These are phyloP conservation scores for Corvus cornix DNA, from an alignment of 2,113 vertebrate species.

Conservation along the genomic window DNA sequence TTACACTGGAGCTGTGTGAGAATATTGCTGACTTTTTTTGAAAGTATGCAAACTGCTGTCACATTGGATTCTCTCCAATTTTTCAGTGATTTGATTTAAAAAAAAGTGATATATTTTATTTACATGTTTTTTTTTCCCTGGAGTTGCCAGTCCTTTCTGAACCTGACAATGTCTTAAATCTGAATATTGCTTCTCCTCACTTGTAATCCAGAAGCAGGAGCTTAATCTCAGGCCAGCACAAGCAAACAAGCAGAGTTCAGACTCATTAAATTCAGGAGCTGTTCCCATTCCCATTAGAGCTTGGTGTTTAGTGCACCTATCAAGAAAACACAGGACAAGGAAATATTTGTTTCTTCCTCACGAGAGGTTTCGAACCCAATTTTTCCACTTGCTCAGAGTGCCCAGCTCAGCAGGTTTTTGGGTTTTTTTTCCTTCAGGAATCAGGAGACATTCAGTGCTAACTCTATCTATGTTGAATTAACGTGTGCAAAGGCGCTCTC, in stretches of 20 bases:
- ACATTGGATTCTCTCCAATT: background rate
- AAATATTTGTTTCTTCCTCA: background rate
- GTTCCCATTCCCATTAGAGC: background rate
- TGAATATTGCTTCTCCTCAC: background rate
- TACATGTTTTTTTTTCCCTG: accelerated
- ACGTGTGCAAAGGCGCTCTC: accelerated
- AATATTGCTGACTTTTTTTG: background rate
- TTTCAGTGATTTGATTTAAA: background rate
- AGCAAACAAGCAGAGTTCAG: background rate
- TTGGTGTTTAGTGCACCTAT: background rate
- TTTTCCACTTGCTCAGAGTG: background rate
- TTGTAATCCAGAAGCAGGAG: background rate
- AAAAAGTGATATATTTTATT: background rate
- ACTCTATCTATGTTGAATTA: background rate
- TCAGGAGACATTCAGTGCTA: background rate
- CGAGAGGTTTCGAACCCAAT: background rate
- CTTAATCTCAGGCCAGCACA: background rate
- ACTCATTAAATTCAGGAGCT: background rate
- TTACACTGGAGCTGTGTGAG: background rate
- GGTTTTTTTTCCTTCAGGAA: background rate
- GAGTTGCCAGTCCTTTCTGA: background rate
- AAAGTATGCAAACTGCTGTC: background rate
- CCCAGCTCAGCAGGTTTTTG: background rate
- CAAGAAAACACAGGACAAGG: background rate
- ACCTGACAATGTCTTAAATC: background rate